These are phyloP conservation scores for Archips crataeganus DNA, from an alignment of 2,888 invertebrate species.

Conservation along the genomic window DNA sequence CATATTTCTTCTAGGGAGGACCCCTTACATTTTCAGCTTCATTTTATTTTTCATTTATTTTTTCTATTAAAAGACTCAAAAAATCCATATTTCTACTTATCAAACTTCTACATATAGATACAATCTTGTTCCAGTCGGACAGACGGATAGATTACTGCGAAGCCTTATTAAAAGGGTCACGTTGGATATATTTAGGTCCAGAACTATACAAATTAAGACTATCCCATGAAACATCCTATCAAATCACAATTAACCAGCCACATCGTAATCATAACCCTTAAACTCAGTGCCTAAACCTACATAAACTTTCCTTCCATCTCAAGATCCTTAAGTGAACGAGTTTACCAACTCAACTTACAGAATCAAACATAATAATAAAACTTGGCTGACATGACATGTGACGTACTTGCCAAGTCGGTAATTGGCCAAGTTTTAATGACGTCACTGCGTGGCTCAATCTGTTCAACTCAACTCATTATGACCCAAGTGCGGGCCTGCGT, in stretches of 20 bases:
- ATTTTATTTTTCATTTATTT: no score
- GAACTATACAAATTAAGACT: no score
- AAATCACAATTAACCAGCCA: background rate
- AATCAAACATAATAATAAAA: slow-evolving; percentile 42
- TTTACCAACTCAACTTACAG: slow-evolving; percentile 28
- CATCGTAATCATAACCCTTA: background rate
- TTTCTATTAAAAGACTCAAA: no score
- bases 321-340: slow-evolving; percentile 26
- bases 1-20: no score
- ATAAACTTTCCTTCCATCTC: background rate
- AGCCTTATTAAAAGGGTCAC: no score
- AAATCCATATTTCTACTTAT: no score
- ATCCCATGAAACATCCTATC: background rate
- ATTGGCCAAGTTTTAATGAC: slow-evolving; percentile 57
- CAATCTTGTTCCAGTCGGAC: no score
- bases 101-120: no score
- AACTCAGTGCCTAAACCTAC: background rate
- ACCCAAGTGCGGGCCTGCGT: slow-evolving; percentile 32
- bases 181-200: no score
- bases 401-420: slow-evolving; percentile 47
- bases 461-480: slow-evolving; percentile 41
- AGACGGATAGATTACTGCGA: no score
- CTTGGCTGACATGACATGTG: slow-evolving; percentile 43
- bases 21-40: no score
- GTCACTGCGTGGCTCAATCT: slow-evolving; percentile 40